Conservation (phyloP, 2,797 vertebrate species). For the Xenentodon cancila region DNA sequence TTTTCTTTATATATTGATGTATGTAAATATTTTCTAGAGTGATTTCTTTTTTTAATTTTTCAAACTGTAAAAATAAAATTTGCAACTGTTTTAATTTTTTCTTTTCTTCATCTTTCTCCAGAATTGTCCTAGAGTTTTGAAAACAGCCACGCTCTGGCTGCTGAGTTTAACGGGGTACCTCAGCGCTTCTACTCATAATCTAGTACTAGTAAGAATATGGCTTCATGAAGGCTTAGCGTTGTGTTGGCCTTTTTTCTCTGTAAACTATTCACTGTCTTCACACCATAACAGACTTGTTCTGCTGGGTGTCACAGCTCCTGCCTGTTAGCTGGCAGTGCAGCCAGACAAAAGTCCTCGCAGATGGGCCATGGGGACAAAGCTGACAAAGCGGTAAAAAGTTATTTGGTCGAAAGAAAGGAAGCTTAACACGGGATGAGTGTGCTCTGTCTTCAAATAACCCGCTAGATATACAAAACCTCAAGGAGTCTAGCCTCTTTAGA, state of each 20-base stretch:
- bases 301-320: constrained; percentile 42
- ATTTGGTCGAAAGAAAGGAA: too few relatives aligned
- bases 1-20: constrained; percentile 17
- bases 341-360: constrained; percentile 36
- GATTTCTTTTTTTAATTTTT: constrained; percentile 3
- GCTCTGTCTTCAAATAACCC: too few relatives aligned
- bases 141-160: not conserved
- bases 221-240: constrained; percentile 10
- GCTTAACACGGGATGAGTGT: too few relatives aligned
- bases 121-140: not conserved
- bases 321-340: constrained; percentile 37
- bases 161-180: not conserved
- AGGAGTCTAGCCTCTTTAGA: too few relatives aligned
- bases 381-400: not conserved
- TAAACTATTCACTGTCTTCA: constrained; percentile 63
- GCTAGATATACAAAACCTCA: too few relatives aligned
- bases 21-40: constrained; percentile 58
- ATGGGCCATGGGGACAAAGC: constrained; percentile 34
- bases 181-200: too few relatives aligned
- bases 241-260: constrained; percentile 39
- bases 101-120: not conserved
- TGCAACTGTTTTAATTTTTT: constrained; percentile 23
- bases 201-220: too few relatives aligned
- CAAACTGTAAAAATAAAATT: constrained; percentile 41
- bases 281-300: constrained; percentile 71